These are phyloP conservation scores for Pavo muticus DNA, from an alignment of 2,113 vertebrate species.

Conservation along the genomic window DNA sequence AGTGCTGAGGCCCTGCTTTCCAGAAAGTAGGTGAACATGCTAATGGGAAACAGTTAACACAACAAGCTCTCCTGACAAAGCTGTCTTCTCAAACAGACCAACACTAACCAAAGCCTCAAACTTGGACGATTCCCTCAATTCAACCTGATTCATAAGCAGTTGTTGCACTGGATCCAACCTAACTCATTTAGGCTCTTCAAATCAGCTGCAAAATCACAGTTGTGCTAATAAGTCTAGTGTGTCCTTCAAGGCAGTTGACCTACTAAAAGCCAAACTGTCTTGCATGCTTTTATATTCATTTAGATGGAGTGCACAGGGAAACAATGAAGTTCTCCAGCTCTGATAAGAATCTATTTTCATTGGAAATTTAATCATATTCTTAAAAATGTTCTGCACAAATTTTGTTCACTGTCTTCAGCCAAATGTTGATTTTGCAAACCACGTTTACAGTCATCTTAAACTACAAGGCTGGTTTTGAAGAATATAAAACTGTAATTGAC, in stretches of 20 bases:
- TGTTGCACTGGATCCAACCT: background rate
- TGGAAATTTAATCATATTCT: background rate
- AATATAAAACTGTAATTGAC: background rate
- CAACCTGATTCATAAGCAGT: background rate
- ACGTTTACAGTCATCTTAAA: background rate
- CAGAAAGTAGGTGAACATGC: background rate
- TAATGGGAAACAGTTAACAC: background rate
- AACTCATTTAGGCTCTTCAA: background rate
- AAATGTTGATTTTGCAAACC: background rate
- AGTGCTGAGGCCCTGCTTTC: background rate
- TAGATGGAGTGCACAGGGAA: background rate
- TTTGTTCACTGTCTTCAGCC: background rate
- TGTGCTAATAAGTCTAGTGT: background rate
- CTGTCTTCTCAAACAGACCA: background rate
- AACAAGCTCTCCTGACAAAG: background rate
- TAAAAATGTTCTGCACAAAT: background rate
- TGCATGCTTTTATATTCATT: background rate
- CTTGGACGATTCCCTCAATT: background rate
- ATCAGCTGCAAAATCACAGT: background rate
- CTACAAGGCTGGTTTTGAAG: background rate
- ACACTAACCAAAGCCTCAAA: background rate
- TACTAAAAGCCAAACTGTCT: background rate
- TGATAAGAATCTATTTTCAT: background rate
- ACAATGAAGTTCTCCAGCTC: background rate
- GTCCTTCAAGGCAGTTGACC: background rate